These are phyloP conservation scores for Troides oblongomaculatus DNA, from an alignment of 2,888 invertebrate genomes.

Conservation along the genomic window DNA sequence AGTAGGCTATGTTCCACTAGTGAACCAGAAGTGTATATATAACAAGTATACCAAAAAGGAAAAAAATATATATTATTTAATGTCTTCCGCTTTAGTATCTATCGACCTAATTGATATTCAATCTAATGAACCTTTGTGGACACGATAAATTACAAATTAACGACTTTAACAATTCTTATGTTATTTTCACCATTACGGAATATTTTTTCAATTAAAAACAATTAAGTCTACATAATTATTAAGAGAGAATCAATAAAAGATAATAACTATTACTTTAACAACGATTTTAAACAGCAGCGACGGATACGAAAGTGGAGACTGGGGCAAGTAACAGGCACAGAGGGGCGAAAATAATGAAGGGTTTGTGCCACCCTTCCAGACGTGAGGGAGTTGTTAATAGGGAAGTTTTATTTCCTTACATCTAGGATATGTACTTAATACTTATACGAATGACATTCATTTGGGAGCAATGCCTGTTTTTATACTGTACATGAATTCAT, in stretches of 20 bases:
- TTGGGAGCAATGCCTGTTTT: neutral
- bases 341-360: constrained; percentile 25
- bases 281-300: constrained; percentile 14
- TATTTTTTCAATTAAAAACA: neutral
- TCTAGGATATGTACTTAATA: constrained; percentile 2
- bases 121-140: neutral
- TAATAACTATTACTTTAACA: neutral
- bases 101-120: neutral
- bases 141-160: neutral
- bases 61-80: no score
- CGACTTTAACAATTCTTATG: neutral
- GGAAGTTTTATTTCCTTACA: constrained; percentile 19
- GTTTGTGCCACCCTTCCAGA: constrained; percentile 34
- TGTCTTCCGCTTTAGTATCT: neutral
- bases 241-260: neutral
- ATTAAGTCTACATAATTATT: neutral
- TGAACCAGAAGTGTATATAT: no score
- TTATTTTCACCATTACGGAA: neutral
- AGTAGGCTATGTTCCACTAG: no score
- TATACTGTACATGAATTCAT: neutral
- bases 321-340: neutral
- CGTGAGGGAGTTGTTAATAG: constrained; percentile 36
- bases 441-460: neutral
- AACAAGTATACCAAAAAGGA: no score
- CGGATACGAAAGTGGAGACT: constrained; percentile 13